Conservation (phyloP, 2,797 vertebrate species). For the Parauchenoglanis punctatus region DNA sequence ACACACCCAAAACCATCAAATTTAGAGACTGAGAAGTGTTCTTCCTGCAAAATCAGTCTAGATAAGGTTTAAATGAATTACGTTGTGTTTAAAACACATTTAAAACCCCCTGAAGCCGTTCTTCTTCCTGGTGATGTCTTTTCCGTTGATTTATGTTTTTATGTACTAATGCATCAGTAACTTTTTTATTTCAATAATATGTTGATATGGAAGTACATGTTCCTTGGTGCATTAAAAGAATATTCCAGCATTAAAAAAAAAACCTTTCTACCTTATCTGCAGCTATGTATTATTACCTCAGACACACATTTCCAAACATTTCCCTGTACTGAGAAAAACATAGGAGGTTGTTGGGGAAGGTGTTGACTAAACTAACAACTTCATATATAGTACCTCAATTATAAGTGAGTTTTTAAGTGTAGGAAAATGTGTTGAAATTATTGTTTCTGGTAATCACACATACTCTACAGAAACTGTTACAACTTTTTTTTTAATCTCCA, state of each 20-base stretch:
- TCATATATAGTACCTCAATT: background rate
- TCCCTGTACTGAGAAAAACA: background rate
- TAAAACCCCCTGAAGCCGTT: background rate
- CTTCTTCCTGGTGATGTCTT: background rate
- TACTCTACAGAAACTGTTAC: background rate
- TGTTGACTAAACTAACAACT: background rate
- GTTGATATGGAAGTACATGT: background rate
- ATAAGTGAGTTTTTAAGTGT: background rate
- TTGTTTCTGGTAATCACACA: background rate
- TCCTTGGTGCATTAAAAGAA: background rate
- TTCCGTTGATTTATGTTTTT: background rate
- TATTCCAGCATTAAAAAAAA: background rate
- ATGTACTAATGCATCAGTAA: background rate
- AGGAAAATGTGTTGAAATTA: background rate
- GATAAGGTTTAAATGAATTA: constrained; percentile 23
- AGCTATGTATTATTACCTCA: background rate
- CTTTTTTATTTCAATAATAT: background rate
- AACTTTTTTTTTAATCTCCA: background rate
- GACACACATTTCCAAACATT: constrained; percentile 9
- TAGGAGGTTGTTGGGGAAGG: background rate
- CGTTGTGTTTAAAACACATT: constrained; percentile 1
- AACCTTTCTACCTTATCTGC: background rate
- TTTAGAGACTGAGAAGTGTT: constrained; percentile 58
- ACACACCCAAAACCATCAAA: constrained; percentile 56
- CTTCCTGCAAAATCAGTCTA: constrained; percentile 51